Evolutionary conservation across 2,113 vertebrate species (phyloP).

Genomic region (Pantherophis guttatus): DNA sequence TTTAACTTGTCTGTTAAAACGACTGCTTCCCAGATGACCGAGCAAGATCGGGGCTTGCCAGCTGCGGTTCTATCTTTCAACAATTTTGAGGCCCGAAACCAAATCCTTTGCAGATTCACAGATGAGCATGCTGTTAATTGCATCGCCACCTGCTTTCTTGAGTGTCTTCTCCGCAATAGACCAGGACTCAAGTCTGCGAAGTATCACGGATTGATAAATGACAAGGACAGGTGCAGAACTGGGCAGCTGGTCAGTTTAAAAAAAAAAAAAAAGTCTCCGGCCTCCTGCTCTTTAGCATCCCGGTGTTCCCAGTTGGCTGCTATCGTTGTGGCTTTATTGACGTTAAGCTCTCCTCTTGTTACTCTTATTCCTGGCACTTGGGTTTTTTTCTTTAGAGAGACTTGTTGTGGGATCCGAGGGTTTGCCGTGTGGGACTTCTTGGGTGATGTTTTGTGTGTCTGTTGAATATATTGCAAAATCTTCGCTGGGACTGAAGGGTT

Average conservation of each 20-base stretch:
- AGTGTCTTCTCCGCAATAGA: constrained; percentile 32
- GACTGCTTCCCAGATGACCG: constrained; percentile 51
- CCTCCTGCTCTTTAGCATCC: constrained; percentile 50
- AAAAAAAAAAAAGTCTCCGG: constrained; percentile 44
- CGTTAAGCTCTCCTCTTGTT: constrained; percentile 45
- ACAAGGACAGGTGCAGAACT: constrained; percentile 70
- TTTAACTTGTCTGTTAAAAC: constrained; percentile 28
- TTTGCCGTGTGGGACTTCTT: constrained; percentile 28
- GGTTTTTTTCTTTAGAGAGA: constrained; percentile 36
- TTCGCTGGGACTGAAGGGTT: constrained; percentile 43
- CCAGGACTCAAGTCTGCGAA: constrained; percentile 37
- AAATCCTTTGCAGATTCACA: constrained; percentile 67
- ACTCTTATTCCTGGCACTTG: constrained; percentile 49
- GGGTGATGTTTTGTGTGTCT: not conserved
- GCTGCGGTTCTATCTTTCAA: constrained; percentile 52
- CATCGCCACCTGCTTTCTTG: constrained; percentile 69
- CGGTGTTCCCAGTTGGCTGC: constrained; percentile 56
- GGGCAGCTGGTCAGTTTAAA: constrained; percentile 11
- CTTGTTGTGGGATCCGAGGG: constrained; percentile 47
- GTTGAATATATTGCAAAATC: constrained; percentile 24
- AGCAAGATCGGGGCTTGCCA: constrained; percentile 53
- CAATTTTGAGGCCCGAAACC: constrained; percentile 65
- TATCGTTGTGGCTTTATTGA: constrained; percentile 24
- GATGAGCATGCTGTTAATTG: constrained; percentile 62
- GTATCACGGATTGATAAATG: constrained; percentile 64